These are phyloP conservation scores for Rafetus swinhoei DNA, from an alignment of 2,113 vertebrate species.

Conservation along the genomic window DNA sequence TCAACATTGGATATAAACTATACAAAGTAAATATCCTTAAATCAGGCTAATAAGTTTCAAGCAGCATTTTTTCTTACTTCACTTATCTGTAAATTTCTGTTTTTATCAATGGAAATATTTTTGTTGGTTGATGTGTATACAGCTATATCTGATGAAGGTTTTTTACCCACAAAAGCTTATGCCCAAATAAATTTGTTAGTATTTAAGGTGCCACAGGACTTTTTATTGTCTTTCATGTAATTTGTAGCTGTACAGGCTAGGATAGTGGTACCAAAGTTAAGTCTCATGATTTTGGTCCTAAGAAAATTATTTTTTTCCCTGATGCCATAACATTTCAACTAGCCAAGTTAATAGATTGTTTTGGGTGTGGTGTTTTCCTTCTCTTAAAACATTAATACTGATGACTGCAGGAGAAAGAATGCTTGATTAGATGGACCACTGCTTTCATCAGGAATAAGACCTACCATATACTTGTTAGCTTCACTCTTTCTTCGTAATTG, in stretches of 20 bases:
- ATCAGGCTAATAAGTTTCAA: neutral
- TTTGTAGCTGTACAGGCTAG: no score
- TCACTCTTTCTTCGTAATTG: no score
- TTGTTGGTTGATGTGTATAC: neutral
- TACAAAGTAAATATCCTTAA: neutral
- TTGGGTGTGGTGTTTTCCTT: neutral
- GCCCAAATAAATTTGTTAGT: no score
- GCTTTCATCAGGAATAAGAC: no score
- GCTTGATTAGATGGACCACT: no score
- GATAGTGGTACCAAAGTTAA: neutral
- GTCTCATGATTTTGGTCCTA: neutral
- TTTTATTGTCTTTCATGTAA: neutral
- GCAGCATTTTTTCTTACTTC: neutral
- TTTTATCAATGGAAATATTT: neutral
- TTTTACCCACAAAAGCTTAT: no score
- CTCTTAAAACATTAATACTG: neutral
- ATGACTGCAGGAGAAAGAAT: no score
- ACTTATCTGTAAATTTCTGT: neutral
- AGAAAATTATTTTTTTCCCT: neutral
- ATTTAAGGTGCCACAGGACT: no score
- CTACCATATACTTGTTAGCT: no score
- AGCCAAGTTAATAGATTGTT: neutral
- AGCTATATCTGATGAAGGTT: no score
- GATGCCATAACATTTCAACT: neutral
- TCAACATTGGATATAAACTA: neutral